Conservation (phyloP, 2,888 invertebrate species). For the Leptopilina myrica region DNA sequence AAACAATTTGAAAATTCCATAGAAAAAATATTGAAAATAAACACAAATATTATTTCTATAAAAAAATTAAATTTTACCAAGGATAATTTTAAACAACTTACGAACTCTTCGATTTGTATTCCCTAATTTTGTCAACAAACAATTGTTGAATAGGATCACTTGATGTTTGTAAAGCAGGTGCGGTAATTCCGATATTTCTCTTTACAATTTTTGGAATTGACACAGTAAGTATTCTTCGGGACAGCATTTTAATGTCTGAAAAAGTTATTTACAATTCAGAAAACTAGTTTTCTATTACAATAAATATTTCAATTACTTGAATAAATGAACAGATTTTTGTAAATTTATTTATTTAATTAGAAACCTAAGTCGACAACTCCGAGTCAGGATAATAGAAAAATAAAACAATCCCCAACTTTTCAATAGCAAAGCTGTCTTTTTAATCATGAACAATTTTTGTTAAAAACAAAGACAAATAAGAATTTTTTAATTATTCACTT, state of each 20-base stretch:
- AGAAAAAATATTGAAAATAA: background rate
- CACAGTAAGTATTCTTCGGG: constrained; percentile 57
- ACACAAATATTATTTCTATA: background rate
- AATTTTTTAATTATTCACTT: too few species aligned
- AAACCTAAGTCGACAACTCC: too few species aligned
- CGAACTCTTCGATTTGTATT: constrained; percentile 92
- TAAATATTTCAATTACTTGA: too few species aligned
- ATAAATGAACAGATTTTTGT: too few species aligned
- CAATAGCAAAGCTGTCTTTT: too few species aligned
- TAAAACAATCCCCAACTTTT: too few species aligned
- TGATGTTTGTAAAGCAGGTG: constrained; percentile 83
- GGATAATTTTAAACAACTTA: constrained; percentile 77
- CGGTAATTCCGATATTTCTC: constrained; percentile 86
- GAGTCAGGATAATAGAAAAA: too few species aligned
- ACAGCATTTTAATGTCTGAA: constrained; percentile 65
- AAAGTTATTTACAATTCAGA: constrained; percentile 20
- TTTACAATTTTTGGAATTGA: constrained; percentile 67
- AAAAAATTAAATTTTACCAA: background rate
- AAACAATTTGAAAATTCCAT: too few species aligned
- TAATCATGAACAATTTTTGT: too few species aligned
- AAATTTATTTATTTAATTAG: too few species aligned
- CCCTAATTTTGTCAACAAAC: constrained; percentile 93
- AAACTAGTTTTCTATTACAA: background rate
- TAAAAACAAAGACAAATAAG: too few species aligned
- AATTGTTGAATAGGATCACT: constrained; percentile 95